Percentiles rank a stretch among this genome's conserved stretches.
These are phyloP conservation scores for Perizoma affinitatum DNA, from an alignment of 2,888 invertebrate species.

Conservation along the genomic window DNA sequence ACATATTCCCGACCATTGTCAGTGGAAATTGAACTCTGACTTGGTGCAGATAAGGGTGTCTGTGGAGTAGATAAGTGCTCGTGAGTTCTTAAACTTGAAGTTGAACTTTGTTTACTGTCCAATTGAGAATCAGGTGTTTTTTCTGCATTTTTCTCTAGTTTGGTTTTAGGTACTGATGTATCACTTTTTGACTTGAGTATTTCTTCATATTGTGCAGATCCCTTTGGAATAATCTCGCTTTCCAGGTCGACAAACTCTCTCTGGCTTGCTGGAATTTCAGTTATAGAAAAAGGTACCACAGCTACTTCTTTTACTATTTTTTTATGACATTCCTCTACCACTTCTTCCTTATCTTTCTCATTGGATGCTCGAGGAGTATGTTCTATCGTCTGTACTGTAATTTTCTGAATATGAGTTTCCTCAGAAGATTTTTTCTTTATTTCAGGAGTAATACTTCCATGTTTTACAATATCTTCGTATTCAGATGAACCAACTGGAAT, in stretches of 20 bases:
- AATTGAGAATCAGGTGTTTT: slow-evolving; percentile 72
- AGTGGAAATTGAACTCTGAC: slow-evolving; percentile 86
- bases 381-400: slow-evolving; percentile 51
- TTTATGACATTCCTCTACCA: slow-evolving; percentile 65
- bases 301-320: slow-evolving; percentile 62
- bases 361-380: slow-evolving; percentile 41
- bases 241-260: slow-evolving; percentile 80
- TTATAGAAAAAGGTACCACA: slow-evolving; percentile 78
- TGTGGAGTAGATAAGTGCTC: slow-evolving; percentile 82
- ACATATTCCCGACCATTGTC: slow-evolving; percentile 87
- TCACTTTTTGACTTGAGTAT: slow-evolving; percentile 79
- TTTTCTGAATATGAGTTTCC: slow-evolving; percentile 58
- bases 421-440: slow-evolving; percentile 49
- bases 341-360: slow-evolving; percentile 38
- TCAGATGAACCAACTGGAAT: slow-evolving; percentile 74
- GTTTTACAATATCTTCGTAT: slow-evolving; percentile 71
- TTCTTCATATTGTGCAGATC: slow-evolving; percentile 77
- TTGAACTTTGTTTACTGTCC: slow-evolving; percentile 85
- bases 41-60: slow-evolving; percentile 85
- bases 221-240: slow-evolving; percentile 71
- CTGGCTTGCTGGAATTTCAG: slow-evolving; percentile 75
- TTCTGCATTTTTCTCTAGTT: slow-evolving; percentile 67
- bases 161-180: slow-evolving; percentile 79
- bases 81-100: slow-evolving; percentile 82
- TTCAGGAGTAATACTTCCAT: slow-evolving; percentile 71